phyloP scores from a whole-genome alignment of 2,888 invertebrate genomes.

The Torymus auratus region DNA sequence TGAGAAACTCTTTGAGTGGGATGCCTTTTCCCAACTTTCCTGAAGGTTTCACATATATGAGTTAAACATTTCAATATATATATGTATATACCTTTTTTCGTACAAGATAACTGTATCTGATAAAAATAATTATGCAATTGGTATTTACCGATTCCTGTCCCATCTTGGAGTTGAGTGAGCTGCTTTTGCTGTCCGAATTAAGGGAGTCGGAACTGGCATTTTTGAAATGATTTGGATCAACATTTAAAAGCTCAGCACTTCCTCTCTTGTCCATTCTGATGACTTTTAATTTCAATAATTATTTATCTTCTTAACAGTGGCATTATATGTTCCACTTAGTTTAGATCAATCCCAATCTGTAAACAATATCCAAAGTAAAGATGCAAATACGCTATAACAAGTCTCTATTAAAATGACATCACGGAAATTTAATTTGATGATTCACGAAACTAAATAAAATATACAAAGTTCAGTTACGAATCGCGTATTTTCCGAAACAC shows the following conservation, averaged over 20 bases:
- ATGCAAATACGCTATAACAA: not conserved
- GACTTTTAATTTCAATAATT: conserved; percentile 20
- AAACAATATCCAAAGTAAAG: too few species aligned
- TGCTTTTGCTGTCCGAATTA: conserved; percentile 90
- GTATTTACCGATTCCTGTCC: conserved; percentile 87
- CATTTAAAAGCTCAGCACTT: conserved; percentile 82
- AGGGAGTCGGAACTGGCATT: conserved; percentile 89
- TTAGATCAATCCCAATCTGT: too few species aligned
- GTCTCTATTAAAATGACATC: not conserved
- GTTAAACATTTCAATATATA: conserved; percentile 41
- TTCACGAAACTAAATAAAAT: not conserved
- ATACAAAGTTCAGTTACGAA: not conserved
- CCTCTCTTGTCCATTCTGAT: conserved; percentile 81
- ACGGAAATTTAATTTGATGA: not conserved
- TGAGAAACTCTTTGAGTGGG: conserved; percentile 82
- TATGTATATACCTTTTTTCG: not conserved
- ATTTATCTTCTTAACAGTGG: conserved; percentile 34
- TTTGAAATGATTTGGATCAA: conserved; percentile 83
- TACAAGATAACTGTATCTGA: conserved; percentile 63
- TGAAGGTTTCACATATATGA: conserved; percentile 69
- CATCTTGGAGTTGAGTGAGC: conserved; percentile 89
- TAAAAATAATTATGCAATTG: conserved; percentile 57
- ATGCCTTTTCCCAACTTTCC: conserved; percentile 81
- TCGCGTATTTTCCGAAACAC: not conserved
- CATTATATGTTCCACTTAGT: conserved; percentile 42